Conservation (phyloP, 2,797 vertebrate species). For the Psittacula echo region DNA sequence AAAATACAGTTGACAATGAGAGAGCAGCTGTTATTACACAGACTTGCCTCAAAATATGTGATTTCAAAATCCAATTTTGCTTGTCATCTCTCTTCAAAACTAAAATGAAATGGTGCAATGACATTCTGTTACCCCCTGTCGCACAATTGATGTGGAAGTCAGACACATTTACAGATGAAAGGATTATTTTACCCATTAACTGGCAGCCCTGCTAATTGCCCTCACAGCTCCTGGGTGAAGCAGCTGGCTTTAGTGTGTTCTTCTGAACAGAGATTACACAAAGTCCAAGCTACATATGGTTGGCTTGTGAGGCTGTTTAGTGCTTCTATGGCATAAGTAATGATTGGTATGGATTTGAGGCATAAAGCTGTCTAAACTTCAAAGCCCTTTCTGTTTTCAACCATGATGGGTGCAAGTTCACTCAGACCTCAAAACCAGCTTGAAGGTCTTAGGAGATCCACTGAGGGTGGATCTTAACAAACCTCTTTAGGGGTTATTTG, state of each 20-base stretch:
- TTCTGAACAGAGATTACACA: background rate
- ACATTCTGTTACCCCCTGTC: background rate
- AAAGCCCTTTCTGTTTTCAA: background rate
- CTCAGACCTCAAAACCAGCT: background rate
- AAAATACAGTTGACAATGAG: background rate
- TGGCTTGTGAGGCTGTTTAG: background rate
- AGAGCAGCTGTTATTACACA: background rate
- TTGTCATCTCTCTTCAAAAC: background rate
- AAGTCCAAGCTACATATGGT: fast-evolving
- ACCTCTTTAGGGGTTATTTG: background rate
- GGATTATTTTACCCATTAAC: background rate
- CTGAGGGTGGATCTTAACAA: background rate
- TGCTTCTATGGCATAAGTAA: background rate
- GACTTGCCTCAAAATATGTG: background rate
- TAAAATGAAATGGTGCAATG: background rate
- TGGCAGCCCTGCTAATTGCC: background rate
- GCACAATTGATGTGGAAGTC: background rate
- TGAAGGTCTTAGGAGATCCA: background rate
- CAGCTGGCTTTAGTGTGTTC: background rate
- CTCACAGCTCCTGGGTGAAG: fast-evolving
- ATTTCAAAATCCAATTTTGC: background rate
- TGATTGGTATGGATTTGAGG: background rate
- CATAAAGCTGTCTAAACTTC: background rate
- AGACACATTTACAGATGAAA: background rate
- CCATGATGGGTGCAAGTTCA: background rate